Percentiles rank a stretch among this genome's conserved stretches.
These are phyloP conservation scores for Parapristionchus giblindavisi DNA, from an alignment of 2,888 invertebrate species.

Conservation along the genomic window DNA sequence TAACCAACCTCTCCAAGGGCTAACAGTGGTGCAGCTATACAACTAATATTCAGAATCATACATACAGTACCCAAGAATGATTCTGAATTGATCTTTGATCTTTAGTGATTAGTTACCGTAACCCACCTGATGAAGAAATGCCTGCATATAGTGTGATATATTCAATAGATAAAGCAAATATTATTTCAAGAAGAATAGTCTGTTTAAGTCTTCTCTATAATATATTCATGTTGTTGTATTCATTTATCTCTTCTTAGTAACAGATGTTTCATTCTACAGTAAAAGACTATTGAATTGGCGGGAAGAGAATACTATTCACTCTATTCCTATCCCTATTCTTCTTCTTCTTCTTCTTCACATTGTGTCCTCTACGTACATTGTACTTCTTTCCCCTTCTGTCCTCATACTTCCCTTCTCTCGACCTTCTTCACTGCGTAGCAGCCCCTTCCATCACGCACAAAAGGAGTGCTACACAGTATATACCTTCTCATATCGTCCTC, in stretches of 20 bases:
- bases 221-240: neutral
- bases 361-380: neutral
- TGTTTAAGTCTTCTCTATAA: constrained; percentile 16
- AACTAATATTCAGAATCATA: constrained; percentile 64
- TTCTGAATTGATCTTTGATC: neutral
- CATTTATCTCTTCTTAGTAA: too few species aligned
- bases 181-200: neutral
- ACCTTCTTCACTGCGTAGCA: neutral
- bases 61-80: constrained; percentile 55
- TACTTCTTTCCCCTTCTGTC: neutral
- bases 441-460: neutral
- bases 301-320: too few species aligned
- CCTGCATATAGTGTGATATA: constrained; percentile 15
- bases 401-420: neutral
- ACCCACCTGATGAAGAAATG: constrained; percentile 1
- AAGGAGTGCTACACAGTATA: neutral
- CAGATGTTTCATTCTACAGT: too few species aligned
- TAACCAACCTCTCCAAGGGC: constrained; percentile 55
- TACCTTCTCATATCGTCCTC: constrained; percentile 61
- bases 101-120: neutral
- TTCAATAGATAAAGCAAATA: neutral
- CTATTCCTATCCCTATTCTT: constrained; percentile 10
- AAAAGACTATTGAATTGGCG: too few species aligned
- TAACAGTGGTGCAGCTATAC: constrained; percentile 61
- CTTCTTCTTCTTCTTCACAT: neutral